Base-by-base conservation (phyloP, 2,888 invertebrate species). In the Epinotia ramella region DNA sequence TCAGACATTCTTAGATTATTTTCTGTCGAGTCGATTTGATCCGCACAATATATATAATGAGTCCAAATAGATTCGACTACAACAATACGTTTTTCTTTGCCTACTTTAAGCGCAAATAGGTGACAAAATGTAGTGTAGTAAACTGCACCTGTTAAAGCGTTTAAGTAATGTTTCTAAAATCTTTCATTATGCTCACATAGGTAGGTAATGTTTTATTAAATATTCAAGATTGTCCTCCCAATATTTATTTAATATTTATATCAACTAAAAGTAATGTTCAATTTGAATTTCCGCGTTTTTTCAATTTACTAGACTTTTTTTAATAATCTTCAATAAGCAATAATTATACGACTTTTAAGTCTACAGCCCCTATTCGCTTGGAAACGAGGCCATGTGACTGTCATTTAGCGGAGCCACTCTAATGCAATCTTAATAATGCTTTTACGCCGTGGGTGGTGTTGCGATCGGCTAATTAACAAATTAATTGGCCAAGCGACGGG, bases 401-500 rank as follows among this genome's bases (percentile, higher is more conserved):
- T 63, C n/a, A 67, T 72, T 66, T 63, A 62, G 18, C 44, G 62
- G 62, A 84, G 83, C 83, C 82, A 80, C 83, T 81, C 81, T 87
- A 86, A 86, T 84, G 81, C 84, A 80, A 84, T 86, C 84, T 84
- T 79, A 79, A 79, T 82, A 83, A 84, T 80, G 86, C 87, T 80
- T 83, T 87, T 87, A 87, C 83, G 76, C 64, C 73, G 66, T 68
- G 76, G 80, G 80, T 76, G 80, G 81, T 80, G 80, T 82, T 83
- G 75, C 84, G 82, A 87, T 87, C 82, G 85, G 81, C 83, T 88
- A 86, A 88, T 88, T 87, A 87, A 79, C 78, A 79, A 80, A 83
- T 82, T 88, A 88, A 87, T 88, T 83, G 86, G 81, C 80, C 76
- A 80, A 84, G 83, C 82, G 84, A 83, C 82, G 81, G 80, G 83